Evolutionary conservation across 2,888 invertebrate genomes (phyloP).

Genomic region (Erpobdella octoculata): DNA sequence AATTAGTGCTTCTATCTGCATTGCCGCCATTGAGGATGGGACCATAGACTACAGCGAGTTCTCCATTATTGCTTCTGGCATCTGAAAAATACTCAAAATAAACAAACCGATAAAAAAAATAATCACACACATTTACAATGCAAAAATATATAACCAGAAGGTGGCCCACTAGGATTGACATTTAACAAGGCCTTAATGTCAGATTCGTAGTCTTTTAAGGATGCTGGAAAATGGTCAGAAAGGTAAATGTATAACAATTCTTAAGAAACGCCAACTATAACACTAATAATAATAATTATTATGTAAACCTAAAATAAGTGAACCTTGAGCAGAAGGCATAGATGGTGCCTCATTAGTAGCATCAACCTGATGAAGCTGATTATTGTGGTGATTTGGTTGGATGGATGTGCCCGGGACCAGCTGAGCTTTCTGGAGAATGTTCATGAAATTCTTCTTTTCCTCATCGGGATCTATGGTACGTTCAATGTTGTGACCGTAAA

Average conservation of each 20-base stretch:
- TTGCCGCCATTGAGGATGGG: neutral
- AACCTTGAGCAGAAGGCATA: too few species aligned
- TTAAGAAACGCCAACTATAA: too few species aligned
- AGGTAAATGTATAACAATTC: too few species aligned
- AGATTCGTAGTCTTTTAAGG: neutral
- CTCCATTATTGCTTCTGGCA: neutral
- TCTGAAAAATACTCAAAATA: neutral
- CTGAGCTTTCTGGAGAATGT: constrained; percentile 25
- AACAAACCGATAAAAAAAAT: neutral
- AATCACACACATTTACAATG: neutral
- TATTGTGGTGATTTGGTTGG: neutral
- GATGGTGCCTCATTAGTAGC: too few species aligned
- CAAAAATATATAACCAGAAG: neutral
- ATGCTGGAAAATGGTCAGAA: neutral
- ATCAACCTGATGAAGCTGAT: neutral
- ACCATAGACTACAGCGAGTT: neutral
- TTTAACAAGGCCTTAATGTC: constrained; percentile 19
- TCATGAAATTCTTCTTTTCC: constrained; percentile 21
- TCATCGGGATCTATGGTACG: neutral
- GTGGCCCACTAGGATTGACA: constrained; percentile 3
- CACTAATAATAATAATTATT: too few species aligned
- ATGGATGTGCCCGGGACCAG: neutral
- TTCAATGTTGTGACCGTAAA: constrained; percentile 10
- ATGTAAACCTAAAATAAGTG: too few species aligned
- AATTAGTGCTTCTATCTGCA: neutral